phyloP scores from a whole-genome alignment of 35 echinoderm and acorn worm genomes.

The Apostichopus japonicus region DNA sequence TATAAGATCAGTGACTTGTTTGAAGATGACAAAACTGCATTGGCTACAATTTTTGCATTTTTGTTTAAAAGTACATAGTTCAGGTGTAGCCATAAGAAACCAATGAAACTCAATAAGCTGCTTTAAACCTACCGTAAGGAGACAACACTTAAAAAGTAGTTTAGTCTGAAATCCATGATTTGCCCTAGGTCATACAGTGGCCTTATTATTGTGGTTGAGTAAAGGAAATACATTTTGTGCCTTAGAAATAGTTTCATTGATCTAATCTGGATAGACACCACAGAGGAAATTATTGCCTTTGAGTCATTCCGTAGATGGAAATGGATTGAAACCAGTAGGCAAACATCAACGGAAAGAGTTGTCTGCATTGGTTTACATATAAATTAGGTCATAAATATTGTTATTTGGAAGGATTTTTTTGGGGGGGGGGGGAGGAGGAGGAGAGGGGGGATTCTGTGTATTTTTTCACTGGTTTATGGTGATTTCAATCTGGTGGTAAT shows the following conservation, averaged over 20 bases:
- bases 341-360: constrained; percentile 10
- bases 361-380: neutral
- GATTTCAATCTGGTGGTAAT: too few species aligned
- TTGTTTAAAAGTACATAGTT: too few species aligned
- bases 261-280: constrained; percentile 21
- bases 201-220: constrained; percentile 10
- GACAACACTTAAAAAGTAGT: constrained; percentile 8
- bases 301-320: constrained; percentile 22
- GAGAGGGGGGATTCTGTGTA: too few species aligned
- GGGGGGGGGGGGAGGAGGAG: too few species aligned
- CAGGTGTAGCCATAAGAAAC: too few species aligned
- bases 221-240: constrained; percentile 10
- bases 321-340: neutral
- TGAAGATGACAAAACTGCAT: too few species aligned
- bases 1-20: too few species aligned
- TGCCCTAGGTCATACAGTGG: constrained; percentile 2
- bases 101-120: neutral
- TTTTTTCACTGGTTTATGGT: too few species aligned
- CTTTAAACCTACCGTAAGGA: neutral
- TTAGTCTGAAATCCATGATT: neutral
- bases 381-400: too few species aligned
- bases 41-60: too few species aligned
- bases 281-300: constrained; percentile 39
- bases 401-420: too few species aligned
- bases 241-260: constrained; percentile 19